Percentiles rank a stretch among this genome's conserved stretches.
Conservation (phyloP, 2,888 invertebrate genomes). For the Harpalus rufipes region DNA sequence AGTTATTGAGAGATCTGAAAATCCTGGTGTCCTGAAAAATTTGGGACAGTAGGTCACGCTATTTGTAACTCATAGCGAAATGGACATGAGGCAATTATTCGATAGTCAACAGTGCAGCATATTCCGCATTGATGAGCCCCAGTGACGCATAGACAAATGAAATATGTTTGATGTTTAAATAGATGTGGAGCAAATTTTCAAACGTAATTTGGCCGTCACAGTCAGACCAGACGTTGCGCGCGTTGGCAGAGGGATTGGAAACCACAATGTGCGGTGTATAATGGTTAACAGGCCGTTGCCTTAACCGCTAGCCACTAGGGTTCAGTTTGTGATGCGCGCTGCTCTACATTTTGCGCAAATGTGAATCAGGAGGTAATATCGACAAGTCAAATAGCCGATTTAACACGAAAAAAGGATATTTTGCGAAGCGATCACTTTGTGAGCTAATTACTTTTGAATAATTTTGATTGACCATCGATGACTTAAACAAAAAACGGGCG, state of each 20-base stretch:
- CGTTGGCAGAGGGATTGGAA: background rate
- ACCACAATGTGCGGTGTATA: constrained; percentile 3
- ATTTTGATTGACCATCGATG: no score
- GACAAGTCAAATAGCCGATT: no score
- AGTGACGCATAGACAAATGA: background rate
- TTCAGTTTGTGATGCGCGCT: background rate
- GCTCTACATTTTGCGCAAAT: no score
- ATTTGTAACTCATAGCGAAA: no score
- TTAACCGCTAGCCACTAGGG: background rate
- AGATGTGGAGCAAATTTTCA: constrained; percentile 8
- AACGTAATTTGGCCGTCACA: constrained; percentile 10
- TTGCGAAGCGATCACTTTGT: no score
- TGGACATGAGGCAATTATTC: background rate
- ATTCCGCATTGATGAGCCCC: background rate
- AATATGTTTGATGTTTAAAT: constrained; percentile 11
- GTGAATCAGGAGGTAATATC: no score
- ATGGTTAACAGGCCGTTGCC: background rate
- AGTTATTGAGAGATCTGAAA: no score
- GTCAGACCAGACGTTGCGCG: background rate
- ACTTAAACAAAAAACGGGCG: no score
- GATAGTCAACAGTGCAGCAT: background rate
- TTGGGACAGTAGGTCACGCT: no score
- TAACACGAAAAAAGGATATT: no score
- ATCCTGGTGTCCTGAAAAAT: no score
- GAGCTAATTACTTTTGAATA: no score